Evolutionary conservation across 2,113 vertebrate species (phyloP).

Genomic region (Garra rufa): DNA sequence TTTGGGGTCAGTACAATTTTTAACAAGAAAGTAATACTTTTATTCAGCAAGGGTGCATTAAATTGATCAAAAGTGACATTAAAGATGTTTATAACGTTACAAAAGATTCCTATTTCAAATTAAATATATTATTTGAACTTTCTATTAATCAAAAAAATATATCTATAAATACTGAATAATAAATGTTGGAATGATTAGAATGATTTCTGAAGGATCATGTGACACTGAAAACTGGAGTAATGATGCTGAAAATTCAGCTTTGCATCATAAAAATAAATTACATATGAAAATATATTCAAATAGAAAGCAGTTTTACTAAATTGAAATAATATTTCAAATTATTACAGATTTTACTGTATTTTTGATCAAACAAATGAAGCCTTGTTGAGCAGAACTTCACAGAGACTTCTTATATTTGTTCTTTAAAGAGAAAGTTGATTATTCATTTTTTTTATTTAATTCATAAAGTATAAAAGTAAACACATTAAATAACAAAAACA

Average conservation of each 20-base stretch:
- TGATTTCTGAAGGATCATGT: neutral
- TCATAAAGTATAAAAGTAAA: neutral
- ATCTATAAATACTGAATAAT: no score
- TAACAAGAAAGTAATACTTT: neutral
- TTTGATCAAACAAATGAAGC: neutral
- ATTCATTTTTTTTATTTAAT: neutral
- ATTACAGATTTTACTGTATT: neutral
- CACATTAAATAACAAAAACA: neutral
- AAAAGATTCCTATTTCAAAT: neutral
- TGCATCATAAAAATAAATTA: neutral
- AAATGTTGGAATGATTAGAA: no score
- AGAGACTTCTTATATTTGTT: neutral
- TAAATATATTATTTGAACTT: no score
- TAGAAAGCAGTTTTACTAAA: neutral
- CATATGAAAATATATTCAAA: neutral
- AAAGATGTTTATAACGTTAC: neutral
- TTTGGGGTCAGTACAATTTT: neutral
- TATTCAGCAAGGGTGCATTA: neutral
- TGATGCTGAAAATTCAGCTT: neutral
- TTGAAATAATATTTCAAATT: neutral
- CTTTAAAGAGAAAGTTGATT: neutral
- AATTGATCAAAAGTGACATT: neutral
- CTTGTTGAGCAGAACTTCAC: no score
- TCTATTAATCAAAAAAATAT: no score
- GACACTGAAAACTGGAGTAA: neutral